phyloP scores from a whole-genome alignment of 1,140 invertebrate genomes.

The Mactra quadrangularis region DNA sequence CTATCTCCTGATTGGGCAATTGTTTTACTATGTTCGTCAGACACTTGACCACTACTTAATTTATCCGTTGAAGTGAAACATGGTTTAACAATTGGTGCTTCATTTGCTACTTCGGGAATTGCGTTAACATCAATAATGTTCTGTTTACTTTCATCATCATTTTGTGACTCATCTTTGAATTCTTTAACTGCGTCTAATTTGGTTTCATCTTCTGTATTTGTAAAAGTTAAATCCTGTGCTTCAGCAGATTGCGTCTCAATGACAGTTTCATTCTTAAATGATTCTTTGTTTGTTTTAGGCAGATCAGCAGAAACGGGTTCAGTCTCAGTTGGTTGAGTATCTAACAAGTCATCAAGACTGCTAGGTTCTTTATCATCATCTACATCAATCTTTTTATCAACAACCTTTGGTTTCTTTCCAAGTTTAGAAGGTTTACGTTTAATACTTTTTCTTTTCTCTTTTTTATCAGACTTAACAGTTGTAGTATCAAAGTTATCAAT shows the following conservation, averaged over 20 bases:
- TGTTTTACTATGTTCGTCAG: background rate
- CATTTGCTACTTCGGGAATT: background rate
- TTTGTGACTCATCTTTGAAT: no score
- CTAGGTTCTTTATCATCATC: background rate
- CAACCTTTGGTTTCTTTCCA: background rate
- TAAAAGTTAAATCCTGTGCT: no score
- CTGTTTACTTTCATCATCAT: no score
- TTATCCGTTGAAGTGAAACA: background rate
- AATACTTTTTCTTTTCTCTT: no score
- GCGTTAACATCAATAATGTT: no score
- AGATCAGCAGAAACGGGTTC: constrained; percentile 45
- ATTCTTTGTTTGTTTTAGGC: background rate
- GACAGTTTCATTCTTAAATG: no score
- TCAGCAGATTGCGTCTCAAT: no score
- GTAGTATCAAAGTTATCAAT: background rate
- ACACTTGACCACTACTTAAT: background rate
- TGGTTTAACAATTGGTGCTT: background rate
- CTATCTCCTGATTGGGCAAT: constrained; percentile 31
- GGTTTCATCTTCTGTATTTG: no score
- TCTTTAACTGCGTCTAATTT: no score
- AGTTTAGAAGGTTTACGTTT: background rate
- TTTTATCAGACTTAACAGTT: no score
- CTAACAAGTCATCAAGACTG: constrained; percentile 31
- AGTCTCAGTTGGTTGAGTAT: constrained; percentile 37
- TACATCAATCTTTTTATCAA: no score